Percentiles rank a stretch among this genome's conserved stretches.
These are phyloP conservation scores for Laupala kohalensis DNA, from an alignment of 1,140 invertebrate species.

Conservation along the genomic window DNA sequence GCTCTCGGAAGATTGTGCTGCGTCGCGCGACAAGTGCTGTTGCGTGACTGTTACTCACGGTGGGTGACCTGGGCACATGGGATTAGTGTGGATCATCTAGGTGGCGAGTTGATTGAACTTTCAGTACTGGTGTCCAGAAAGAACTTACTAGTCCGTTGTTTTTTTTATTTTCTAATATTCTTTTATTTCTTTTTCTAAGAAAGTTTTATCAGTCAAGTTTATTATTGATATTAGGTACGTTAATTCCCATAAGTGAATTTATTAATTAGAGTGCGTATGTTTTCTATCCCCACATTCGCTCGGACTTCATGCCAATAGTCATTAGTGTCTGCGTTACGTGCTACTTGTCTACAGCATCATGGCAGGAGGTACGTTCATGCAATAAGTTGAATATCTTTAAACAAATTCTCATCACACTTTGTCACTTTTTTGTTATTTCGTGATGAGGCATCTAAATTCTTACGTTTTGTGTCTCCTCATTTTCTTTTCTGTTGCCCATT, in stretches of 20 bases:
- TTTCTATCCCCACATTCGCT: not conserved
- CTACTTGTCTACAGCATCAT: not conserved
- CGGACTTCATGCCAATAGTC: not conserved
- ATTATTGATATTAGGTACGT: not conserved
- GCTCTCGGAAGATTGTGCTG: too few relatives aligned
- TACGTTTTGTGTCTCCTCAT: not conserved
- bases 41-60: too few relatives aligned
- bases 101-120: too few relatives aligned
- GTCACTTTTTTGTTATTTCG: not conserved
- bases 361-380: not conserved
- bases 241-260: not conserved
- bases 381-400: not conserved
- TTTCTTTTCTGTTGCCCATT: not conserved
- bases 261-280: not conserved
- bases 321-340: not conserved
- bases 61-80: too few relatives aligned
- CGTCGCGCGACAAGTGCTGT: too few relatives aligned
- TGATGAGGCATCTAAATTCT: not conserved
- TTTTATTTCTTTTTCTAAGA: not conserved
- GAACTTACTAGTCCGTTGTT: too few relatives aligned
- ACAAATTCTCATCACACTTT: not conserved
- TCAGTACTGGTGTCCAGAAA: too few relatives aligned
- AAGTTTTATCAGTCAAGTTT: not conserved
- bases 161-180: not conserved
- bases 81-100: too few relatives aligned